These are phyloP conservation scores for Talpa occidentalis DNA, from an alignment of 2,113 vertebrate species.

Conservation along the genomic window DNA sequence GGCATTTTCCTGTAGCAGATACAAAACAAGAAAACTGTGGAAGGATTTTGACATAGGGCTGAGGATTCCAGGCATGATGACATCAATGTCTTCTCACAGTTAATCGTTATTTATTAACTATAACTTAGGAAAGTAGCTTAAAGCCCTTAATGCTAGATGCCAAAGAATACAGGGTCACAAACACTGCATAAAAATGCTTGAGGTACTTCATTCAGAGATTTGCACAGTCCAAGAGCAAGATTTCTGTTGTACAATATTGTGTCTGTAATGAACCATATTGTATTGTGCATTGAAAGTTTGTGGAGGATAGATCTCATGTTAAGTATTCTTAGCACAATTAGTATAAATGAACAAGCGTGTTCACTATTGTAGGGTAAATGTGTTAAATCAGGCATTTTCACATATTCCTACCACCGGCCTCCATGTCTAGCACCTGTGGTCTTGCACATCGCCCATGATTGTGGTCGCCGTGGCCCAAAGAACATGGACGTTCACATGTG, in stretches of 20 bases:
- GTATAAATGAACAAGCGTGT: neutral
- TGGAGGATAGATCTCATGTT: neutral
- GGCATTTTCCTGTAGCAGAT: neutral
- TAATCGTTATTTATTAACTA: constrained; percentile 15
- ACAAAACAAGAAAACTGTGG: neutral
- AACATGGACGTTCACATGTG: too few relatives aligned
- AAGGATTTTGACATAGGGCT: neutral
- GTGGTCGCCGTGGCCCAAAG: too few relatives aligned
- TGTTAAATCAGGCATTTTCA: too few relatives aligned
- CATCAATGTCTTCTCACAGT: neutral
- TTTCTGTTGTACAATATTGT: neutral
- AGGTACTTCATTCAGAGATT: neutral
- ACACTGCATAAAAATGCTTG: neutral
- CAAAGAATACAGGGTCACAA: constrained; percentile 3
- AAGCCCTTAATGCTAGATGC: neutral
- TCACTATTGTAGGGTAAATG: too few relatives aligned
- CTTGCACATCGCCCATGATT: too few relatives aligned
- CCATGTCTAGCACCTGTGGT: too few relatives aligned
- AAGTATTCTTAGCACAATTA: neutral
- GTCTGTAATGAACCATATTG: neutral
- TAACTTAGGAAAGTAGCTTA: neutral
- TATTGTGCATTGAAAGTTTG: neutral
- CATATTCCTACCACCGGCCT: too few relatives aligned
- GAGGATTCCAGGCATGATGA: neutral
- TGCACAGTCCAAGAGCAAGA: constrained; percentile 27